Evolutionary conservation across 2,113 vertebrate species (phyloP), one percentile per base, ranked within the genome.

Genomic region (Caretta caretta): DNA sequence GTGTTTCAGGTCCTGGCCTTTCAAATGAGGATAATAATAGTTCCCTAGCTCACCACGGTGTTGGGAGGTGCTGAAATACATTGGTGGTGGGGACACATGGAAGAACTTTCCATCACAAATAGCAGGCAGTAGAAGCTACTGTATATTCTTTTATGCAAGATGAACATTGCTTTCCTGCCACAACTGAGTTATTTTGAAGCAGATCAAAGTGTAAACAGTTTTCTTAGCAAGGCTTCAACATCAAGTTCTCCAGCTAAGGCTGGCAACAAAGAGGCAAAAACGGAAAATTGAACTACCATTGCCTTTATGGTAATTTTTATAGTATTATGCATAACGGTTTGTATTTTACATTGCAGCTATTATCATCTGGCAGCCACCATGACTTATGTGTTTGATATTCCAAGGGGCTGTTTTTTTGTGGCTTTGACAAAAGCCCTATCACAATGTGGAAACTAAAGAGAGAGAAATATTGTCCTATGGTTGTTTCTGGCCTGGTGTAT

Each of bases 361-460:
- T 97, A 96, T 96, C 93, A 96, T 88, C 95, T 96, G 97, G 97
- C 97, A 98, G 97, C 91, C 83, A 11, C 95, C 90, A 94, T 22
- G 96, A 88, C 94, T 97, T 93, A 94, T 96, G 92, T 80, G 92
- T 81, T 93, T 97, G 94, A 91, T 59, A 51, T 72, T 87, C 79
- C 86, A 57, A 92, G 83, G 79, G 89, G 72, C 79, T 62, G 87
- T 0, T 1, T 22, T 62, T 84, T 89, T 93, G 57, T 96, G 92
- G 46, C 91, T 96, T 27, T 85, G n/a, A 69, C 80, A 81, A 86
- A 92, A 94, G 86, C 79, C 50, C 80, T 42, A 1, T 51, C 3
- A 1, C 75, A 56, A 9, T 22, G 78, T 76, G 35, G 80, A 95
- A 69, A 10, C 75, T 22, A 16, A 88, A 83, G 75, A 54, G 75